A percentile compares a stretch with the other conserved stretches of the same genome.
phyloP scores from a whole-genome alignment of 2,797 vertebrate genomes.

The Chrysocyon brachyurus region DNA sequence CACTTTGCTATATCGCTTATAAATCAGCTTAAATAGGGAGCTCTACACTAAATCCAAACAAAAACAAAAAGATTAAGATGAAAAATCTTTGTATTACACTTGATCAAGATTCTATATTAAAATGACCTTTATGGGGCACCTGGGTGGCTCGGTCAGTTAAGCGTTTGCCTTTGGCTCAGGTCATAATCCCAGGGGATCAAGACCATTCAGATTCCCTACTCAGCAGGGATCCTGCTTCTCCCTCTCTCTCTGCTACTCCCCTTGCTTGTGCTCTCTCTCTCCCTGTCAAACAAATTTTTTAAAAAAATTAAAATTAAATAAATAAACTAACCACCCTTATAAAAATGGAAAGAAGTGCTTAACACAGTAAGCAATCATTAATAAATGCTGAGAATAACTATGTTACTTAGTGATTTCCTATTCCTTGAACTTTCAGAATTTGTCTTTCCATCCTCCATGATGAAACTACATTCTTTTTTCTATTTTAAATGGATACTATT shows the following conservation, averaged over 20 bases:
- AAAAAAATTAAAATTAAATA: no score
- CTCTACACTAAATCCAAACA: background rate
- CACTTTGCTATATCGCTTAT: background rate
- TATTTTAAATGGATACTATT: background rate
- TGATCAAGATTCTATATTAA: background rate
- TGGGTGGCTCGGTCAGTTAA: no score
- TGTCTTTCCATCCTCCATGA: background rate
- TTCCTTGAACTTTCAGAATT: background rate
- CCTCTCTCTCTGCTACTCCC: no score
- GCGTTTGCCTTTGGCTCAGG: no score
- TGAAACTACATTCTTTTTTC: background rate
- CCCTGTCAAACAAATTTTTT: no score
- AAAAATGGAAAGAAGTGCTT: background rate
- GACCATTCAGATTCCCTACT: no score
- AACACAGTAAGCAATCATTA: background rate
- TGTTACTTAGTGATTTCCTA: background rate
- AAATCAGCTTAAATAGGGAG: constrained; percentile 1
- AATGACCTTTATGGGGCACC: background rate
- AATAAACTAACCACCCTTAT: background rate
- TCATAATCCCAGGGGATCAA: no score
- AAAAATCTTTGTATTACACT: background rate
- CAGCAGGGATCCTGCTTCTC: no score
- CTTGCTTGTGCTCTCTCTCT: no score
- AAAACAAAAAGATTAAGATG: background rate
- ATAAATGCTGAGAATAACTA: background rate